phyloP scores from a whole-genome alignment of 2,888 invertebrate species.

The Rotaria sp. region DNA sequence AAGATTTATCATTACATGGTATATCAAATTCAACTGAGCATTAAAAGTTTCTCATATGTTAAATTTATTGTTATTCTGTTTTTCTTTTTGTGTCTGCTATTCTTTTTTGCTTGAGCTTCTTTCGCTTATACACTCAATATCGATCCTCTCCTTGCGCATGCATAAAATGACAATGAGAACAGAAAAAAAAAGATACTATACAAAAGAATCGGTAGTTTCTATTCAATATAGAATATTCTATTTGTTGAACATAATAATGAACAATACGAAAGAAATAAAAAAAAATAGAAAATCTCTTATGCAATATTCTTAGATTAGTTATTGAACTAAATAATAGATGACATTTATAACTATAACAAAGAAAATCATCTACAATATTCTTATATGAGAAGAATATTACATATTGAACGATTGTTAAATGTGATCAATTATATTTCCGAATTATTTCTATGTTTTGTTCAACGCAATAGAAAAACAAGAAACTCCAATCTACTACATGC shows the following conservation, averaged over 20 bases:
- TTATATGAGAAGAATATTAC: too few species aligned
- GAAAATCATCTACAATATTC: background rate
- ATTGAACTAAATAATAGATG: too few species aligned
- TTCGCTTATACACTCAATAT: background rate
- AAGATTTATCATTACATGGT: background rate
- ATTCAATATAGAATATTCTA: too few species aligned
- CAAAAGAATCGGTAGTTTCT: background rate
- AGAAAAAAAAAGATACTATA: background rate
- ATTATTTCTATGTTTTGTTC: background rate
- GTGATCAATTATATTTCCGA: background rate
- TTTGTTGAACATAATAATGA: too few species aligned
- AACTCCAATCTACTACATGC: too few species aligned
- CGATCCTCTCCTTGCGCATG: background rate
- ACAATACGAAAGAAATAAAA: too few species aligned
- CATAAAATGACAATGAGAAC: background rate
- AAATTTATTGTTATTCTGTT: background rate
- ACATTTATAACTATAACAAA: background rate
- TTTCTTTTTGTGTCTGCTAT: background rate
- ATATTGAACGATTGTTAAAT: background rate
- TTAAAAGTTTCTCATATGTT: background rate
- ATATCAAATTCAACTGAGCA: conserved; percentile 8
- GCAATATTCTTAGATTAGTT: too few species aligned
- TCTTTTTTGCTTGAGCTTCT: background rate
- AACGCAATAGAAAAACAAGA: too few species aligned
- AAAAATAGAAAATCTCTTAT: too few species aligned